A percentile compares a stretch with the other conserved stretches of the same genome.
These are phyloP conservation scores for Phenganax marumi DNA, from an alignment of 92 coral and sea anemone species.

Conservation along the genomic window DNA sequence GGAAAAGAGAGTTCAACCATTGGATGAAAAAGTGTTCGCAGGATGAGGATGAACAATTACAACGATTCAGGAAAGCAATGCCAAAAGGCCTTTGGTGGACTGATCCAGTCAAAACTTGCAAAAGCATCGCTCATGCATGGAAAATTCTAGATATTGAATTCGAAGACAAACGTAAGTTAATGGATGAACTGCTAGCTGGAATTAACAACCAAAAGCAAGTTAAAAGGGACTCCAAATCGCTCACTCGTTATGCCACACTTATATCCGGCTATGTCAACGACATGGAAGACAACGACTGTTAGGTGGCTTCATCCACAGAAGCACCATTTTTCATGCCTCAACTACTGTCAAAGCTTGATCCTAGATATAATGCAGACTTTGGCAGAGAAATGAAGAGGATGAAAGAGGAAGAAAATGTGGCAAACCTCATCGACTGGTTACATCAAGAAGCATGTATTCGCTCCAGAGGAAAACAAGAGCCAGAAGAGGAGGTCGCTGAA, in stretches of 20 bases:
- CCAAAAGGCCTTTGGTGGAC: conserved; percentile 16
- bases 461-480: neutral
- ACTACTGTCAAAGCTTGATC: neutral
- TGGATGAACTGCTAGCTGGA: conserved; percentile 13
- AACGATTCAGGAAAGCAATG: neutral
- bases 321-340: neutral
- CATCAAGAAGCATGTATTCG: no score
- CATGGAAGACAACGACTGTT: no score
- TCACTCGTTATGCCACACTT: neutral
- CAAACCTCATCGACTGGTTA: no score
- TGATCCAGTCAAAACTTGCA: conserved; percentile 15
- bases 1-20: conserved; percentile 59
- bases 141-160: conserved; percentile 31
- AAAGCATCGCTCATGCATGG: conserved; percentile 40
- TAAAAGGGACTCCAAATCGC: neutral
- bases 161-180: conserved; percentile 10
- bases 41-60: conserved; percentile 23
- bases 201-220: neutral
- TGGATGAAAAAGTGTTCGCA: conserved; percentile 61
- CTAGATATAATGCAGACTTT: neutral
- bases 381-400: no score
- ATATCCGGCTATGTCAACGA: neutral
- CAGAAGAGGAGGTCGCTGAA: neutral
- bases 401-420: no score
- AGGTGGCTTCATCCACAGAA: no score